These are phyloP conservation scores for Euura saliciscinereae DNA, from an alignment of 1,140 invertebrate species.

Conservation along the genomic window DNA sequence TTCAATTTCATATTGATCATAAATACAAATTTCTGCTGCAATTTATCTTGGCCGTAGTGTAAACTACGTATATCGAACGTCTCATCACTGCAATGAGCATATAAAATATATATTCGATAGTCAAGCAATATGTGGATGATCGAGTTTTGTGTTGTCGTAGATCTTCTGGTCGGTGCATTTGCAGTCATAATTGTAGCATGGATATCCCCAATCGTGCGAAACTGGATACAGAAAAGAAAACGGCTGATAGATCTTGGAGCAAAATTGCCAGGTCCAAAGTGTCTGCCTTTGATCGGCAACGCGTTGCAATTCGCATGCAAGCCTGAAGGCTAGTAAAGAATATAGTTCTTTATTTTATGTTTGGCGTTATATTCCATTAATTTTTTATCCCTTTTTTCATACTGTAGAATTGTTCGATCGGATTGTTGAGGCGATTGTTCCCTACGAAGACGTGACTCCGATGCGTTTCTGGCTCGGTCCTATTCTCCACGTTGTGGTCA, in stretches of 20 bases:
- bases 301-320: constrained; percentile 38
- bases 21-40: too few relatives aligned
- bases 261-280: constrained; percentile 51
- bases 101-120: too few relatives aligned
- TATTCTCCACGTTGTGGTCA: constrained; percentile 50
- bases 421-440: constrained; percentile 25
- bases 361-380: neutral
- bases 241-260: neutral
- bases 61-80: too few relatives aligned
- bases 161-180: too few relatives aligned
- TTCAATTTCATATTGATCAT: too few relatives aligned
- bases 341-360: neutral
- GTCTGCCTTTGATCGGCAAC: constrained; percentile 55
- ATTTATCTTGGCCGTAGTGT: too few relatives aligned
- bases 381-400: constrained; percentile 20
- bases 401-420: constrained; percentile 43
- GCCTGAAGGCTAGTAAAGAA: constrained; percentile 22
- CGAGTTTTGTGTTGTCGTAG: too few relatives aligned
- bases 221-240: too few relatives aligned
- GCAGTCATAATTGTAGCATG: too few relatives aligned
- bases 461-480: constrained; percentile 56
- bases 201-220: too few relatives aligned
- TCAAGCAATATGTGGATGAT: too few relatives aligned
- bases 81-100: too few relatives aligned
- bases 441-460: constrained; percentile 40